A percentile compares a stretch with the other conserved stretches of the same genome.
Conservation (phyloP, 30 jellyfish, hydroid and myxozoan species). For the Aurelia coerulea region DNA sequence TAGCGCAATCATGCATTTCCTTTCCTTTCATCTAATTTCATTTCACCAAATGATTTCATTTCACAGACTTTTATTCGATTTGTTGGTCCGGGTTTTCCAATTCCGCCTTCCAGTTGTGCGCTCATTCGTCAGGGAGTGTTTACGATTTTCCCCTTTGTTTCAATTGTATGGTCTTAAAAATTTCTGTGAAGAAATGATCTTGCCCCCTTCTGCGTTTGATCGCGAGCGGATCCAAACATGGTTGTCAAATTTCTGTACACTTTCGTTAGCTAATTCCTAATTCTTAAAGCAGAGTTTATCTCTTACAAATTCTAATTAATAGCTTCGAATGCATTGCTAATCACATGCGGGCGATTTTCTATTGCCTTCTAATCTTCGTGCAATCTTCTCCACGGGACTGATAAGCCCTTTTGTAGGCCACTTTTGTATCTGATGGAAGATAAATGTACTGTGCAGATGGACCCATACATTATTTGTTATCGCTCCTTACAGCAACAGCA, state of each 20-base stretch:
- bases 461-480: too few species aligned
- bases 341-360: slow-evolving; percentile 67
- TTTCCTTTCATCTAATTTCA: too few species aligned
- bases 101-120: too few species aligned
- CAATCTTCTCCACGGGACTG: slow-evolving; percentile 49
- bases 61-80: too few species aligned
- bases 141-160: slow-evolving; percentile 3
- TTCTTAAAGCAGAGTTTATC: slow-evolving; percentile 45
- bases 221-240: slow-evolving; percentile 17
- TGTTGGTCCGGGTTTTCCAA: too few species aligned
- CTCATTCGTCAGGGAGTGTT: background rate
- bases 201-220: slow-evolving; percentile 40
- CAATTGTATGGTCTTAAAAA: background rate
- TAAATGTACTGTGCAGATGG: too few species aligned
- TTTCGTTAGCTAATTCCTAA: slow-evolving; percentile 10
- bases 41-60: too few species aligned
- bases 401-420: slow-evolving; percentile 18
- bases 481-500: too few species aligned
- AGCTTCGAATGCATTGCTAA: slow-evolving; percentile 49
- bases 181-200: background rate
- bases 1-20: too few species aligned
- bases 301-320: slow-evolving; percentile 63
- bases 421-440: too few species aligned
- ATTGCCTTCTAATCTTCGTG: slow-evolving; percentile 55
- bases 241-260: slow-evolving; percentile 19